Percentiles rank a stretch among this genome's conserved stretches.
Evolutionary conservation across 1,140 invertebrate species (phyloP).

Genomic region (Maconellicoccus hirsutus): DNA sequence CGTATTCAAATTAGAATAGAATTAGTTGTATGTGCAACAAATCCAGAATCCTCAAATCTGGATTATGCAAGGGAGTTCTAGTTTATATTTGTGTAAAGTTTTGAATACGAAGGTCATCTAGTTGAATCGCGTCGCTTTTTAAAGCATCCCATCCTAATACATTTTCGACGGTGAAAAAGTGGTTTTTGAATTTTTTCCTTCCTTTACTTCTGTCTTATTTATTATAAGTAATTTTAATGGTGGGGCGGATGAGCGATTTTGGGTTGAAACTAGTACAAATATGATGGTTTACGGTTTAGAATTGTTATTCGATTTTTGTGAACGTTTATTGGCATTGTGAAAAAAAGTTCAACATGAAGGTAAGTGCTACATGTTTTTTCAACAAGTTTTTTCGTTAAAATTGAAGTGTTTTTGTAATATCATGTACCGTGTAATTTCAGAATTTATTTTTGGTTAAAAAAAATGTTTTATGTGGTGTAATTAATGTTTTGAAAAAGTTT

Average conservation of each 20-base stretch:
- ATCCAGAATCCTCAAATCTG: not conserved
- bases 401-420: too few relatives aligned
- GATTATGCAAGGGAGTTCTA: slow-evolving; percentile 7
- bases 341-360: not conserved
- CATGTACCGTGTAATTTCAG: too few relatives aligned
- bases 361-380: not conserved
- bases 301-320: not conserved
- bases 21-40: not conserved
- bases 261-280: slow-evolving; percentile 2
- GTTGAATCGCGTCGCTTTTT: not conserved
- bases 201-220: not conserved
- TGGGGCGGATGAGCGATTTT: not conserved
- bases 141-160: not conserved
- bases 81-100: not conserved
- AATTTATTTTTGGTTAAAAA: too few relatives aligned
- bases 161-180: not conserved
- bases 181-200: not conserved
- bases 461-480: too few relatives aligned
- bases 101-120: not conserved
- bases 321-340: not conserved
- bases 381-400: not conserved
- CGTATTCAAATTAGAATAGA: too few relatives aligned
- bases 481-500: too few relatives aligned
- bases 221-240: not conserved
- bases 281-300: not conserved